Conservation (phyloP, 2,888 invertebrate species). For the Steinernema scapterisci region DNA sequence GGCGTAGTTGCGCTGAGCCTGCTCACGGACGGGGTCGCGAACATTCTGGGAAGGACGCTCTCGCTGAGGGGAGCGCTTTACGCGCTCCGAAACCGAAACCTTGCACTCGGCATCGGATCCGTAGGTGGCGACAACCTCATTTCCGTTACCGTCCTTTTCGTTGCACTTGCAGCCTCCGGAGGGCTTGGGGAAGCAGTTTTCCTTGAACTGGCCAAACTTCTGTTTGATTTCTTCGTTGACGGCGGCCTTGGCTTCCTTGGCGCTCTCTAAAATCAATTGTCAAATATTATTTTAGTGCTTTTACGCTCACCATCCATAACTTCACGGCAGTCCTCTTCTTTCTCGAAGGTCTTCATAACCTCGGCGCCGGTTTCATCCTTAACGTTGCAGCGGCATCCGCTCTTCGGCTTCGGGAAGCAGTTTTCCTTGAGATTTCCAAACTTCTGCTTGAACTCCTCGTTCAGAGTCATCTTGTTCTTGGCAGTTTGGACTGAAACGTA, state of each 20-base stretch:
- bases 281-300: not conserved
- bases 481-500: slow-evolving; percentile 39
- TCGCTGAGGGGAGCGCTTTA: slow-evolving; percentile 20
- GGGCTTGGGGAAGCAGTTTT: slow-evolving; percentile 34
- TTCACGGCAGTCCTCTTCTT: slow-evolving; percentile 53
- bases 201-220: slow-evolving; percentile 52
- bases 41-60: slow-evolving; percentile 44
- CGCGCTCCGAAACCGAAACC: slow-evolving; percentile 33
- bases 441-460: slow-evolving; percentile 50
- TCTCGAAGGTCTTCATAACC: slow-evolving; percentile 46
- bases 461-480: slow-evolving; percentile 50
- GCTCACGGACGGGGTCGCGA: slow-evolving; percentile 57
- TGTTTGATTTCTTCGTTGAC: slow-evolving; percentile 62
- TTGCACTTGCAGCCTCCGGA: slow-evolving; percentile 28
- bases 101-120: slow-evolving; percentile 55
- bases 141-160: slow-evolving; percentile 57
- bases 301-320: slow-evolving; percentile 47
- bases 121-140: slow-evolving; percentile 58
- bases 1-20: slow-evolving; percentile 63
- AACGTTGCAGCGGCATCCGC: slow-evolving; percentile 46
- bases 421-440: slow-evolving; percentile 54
- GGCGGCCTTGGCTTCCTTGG: slow-evolving; percentile 62
- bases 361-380: slow-evolving; percentile 52
- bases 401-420: slow-evolving; percentile 30
- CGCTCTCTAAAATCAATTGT: slow-evolving; percentile 40